Evolutionary conservation across 2,888 invertebrate genomes (phyloP), one percentile per base, ranked within the genome.

Genomic region (Petrolisthes manimaculis): DNA sequence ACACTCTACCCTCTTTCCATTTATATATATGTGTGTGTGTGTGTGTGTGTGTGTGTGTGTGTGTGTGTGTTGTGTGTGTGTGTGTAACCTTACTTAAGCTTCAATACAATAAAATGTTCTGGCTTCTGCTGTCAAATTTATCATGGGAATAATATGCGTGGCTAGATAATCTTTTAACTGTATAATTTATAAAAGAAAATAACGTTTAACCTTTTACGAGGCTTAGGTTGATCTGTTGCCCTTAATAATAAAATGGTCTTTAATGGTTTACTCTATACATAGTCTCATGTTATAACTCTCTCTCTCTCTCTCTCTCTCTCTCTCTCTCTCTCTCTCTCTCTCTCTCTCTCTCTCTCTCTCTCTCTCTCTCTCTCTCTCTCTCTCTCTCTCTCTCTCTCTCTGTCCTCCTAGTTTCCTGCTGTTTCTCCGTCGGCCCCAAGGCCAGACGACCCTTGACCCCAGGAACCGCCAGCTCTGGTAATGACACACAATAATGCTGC

Each of bases 401-500:
- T 54, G 51, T 78, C 78, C 78, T 78, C 78, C 53, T 56, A 55
- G 80, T 56, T 80, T 55, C 80, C 56, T 56, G 55, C 80, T 80
- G 55, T 56, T 24, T 55, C 56, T 80, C 80, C 80, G 24, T 24
- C 80, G 61, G 9, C 56, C 55, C 21, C 80, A 51, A 80, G 56
- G 80, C 55, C 80, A 54, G 56, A 56, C 21, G 24, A 24, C 54
- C 80, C 80, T 24, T 24, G 54, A 56, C 54, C 80, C 80, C 80
- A n/a, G 1, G 4, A 4, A 55, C 24, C 80, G 51, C 56, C 56
- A 21, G 80, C 80, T 54, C 54, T 4, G 80, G 80, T 80, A 80
- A 80, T 80, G 80, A 80, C 80, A 55, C 24, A 80, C 80, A 80
- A 56, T 80, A 80, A 80, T 24, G 56, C 80, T 54, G 80, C n/a